A percentile compares a stretch with the other conserved stretches of the same genome.
phyloP scores from a whole-genome alignment of 2,113 vertebrate genomes.

The Dissostichus mawsoni region DNA sequence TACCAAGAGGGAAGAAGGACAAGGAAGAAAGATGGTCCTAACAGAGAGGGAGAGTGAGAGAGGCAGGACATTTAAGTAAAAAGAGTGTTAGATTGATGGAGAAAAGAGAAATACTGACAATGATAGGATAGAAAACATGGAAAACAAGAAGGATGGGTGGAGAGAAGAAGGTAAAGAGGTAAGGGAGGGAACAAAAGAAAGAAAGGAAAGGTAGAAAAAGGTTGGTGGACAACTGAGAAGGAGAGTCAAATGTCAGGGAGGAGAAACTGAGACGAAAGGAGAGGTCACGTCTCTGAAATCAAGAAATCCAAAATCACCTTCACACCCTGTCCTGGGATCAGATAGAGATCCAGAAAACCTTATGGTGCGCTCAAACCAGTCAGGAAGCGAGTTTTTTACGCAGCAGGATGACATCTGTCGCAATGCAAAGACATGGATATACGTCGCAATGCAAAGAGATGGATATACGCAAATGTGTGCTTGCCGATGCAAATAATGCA shows the following conservation, averaged over 20 bases:
- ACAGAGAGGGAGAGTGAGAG: constrained; percentile 12
- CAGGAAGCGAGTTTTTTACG: no score
- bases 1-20: constrained; percentile 38
- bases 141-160: constrained; percentile 4
- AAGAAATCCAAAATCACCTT: constrained; percentile 15
- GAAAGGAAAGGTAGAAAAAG: constrained; percentile 22
- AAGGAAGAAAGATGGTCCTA: constrained; percentile 1
- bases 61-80: constrained; percentile 20
- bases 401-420: no score
- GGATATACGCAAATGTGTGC: no score
- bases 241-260: constrained; percentile 59
- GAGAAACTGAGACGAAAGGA: constrained; percentile 14
- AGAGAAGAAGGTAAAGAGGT: neutral
- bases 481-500: no score
- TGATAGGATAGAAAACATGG: neutral
- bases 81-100: constrained; percentile 10
- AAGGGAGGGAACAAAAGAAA: neutral
- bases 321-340: neutral
- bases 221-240: constrained; percentile 32
- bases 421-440: no score
- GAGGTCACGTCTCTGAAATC: constrained; percentile 7
- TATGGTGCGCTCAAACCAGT: no score
- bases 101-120: neutral
- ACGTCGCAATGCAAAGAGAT: no score
- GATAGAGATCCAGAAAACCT: neutral